These are phyloP conservation scores for Marmota flaviventris DNA, from an alignment of 2,113 vertebrate species.

Conservation along the genomic window DNA sequence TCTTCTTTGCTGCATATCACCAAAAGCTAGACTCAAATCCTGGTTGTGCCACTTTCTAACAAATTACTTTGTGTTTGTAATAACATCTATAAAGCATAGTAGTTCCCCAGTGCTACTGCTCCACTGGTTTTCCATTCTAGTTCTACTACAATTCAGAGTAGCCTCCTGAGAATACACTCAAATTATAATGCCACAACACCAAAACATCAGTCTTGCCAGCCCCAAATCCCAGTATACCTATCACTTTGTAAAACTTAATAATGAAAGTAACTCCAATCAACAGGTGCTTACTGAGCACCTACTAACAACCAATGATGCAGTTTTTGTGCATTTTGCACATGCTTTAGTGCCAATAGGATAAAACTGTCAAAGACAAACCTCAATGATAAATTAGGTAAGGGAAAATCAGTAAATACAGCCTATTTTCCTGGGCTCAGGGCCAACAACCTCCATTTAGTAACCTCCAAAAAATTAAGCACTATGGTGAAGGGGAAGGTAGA, in stretches of 20 bases:
- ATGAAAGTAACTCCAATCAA: not conserved
- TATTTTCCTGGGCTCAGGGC: conserved; percentile 44
- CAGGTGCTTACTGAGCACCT: not conserved
- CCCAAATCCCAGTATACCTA: not conserved
- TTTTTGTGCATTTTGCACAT: conserved; percentile 33
- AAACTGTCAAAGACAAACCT: conserved; percentile 32
- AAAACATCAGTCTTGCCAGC: not conserved
- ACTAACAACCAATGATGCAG: not conserved
- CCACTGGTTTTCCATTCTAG: not conserved
- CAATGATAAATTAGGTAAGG: conserved; percentile 55
- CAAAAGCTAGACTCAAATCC: conserved; percentile 14
- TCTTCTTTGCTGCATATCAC: not conserved
- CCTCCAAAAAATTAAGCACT: conserved; percentile 49
- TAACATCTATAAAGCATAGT: not conserved
- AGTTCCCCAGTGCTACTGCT: not conserved
- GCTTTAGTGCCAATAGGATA: not conserved
- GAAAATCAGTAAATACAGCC: conserved; percentile 28
- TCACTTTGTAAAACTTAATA: not conserved
- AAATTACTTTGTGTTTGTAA: conserved; percentile 11
- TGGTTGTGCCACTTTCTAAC: not conserved
- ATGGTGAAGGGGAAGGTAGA: not conserved
- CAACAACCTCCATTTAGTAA: conserved; percentile 32
- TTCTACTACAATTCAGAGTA: not conserved
- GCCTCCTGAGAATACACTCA: not conserved
- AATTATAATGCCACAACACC: not conserved